Conservation (phyloP, 2,888 invertebrate genomes). For the Myopa tessellatipennis region DNA sequence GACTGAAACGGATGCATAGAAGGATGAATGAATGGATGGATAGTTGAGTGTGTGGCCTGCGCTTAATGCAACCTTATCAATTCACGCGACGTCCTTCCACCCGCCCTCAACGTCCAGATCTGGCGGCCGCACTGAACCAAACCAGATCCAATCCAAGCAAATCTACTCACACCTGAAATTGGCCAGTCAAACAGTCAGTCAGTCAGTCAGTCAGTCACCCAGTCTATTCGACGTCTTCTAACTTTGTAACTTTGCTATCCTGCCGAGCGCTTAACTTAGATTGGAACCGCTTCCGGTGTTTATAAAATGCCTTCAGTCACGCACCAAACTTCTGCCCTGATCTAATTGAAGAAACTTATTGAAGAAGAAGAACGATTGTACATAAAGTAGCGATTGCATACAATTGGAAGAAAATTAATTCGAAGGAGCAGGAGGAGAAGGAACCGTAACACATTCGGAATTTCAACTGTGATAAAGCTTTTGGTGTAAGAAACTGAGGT, state of each 20-base stretch:
- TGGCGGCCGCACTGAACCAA: neutral
- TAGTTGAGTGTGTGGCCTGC: neutral
- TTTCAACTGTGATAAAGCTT: too few relatives aligned
- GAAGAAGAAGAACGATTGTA: slow-evolving; percentile 28
- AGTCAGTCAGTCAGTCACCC: neutral
- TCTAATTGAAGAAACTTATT: slow-evolving; percentile 46
- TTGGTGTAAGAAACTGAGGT: too few relatives aligned
- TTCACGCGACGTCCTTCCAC: slow-evolving; percentile 32
- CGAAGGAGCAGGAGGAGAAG: too few relatives aligned
- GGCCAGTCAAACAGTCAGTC: neutral
- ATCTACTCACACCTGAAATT: too few relatives aligned
- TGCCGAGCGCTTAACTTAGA: slow-evolving; percentile 61
- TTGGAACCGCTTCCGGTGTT: slow-evolving; percentile 66
- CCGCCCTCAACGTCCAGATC: neutral
- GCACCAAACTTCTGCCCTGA: slow-evolving; percentile 60
- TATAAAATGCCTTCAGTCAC: slow-evolving; percentile 67
- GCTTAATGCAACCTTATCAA: neutral
- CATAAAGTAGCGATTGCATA: neutral
- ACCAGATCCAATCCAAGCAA: neutral
- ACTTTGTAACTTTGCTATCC: slow-evolving; percentile 37
- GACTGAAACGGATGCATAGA: neutral
- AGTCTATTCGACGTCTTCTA: neutral
- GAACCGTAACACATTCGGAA: too few relatives aligned
- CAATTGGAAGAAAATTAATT: neutral
- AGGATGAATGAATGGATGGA: neutral